Base-by-base conservation (phyloP, 2,797 vertebrate species). In the Heliangelus exortis region DNA sequence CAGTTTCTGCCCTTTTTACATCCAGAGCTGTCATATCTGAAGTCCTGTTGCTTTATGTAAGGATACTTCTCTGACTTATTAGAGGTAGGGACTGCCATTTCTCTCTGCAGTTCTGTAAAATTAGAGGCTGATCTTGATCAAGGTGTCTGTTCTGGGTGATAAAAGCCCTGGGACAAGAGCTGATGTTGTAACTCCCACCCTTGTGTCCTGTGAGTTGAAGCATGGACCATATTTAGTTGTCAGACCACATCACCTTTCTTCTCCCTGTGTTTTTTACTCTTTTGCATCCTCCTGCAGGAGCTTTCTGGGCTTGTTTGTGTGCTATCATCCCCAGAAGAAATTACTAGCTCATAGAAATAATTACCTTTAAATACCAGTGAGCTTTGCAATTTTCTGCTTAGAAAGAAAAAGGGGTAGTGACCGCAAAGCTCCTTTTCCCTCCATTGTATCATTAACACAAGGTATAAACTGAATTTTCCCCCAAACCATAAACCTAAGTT, bases 291-390 rank as follows among this genome's bases (percentile, higher is more conserved):
- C 36, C 29, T 25, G 20, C 67, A 74, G 76, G 69, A 92, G 62
- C 28, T 79, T 73, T 69, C 57, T 33, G 34, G 62, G 48, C 39
- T 82, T 19, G 5, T 73, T 84, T 63, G 21, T 18, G 1, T 69
- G 50, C 50, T 78, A 0, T 54, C 33, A 48, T 41, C 67, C 47
- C 59, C 80, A 67, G 76, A 84, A 94, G 83, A 81, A 78, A 84
- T 82, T 39, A 77, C 22, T 39, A 45, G 12, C 78, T 90, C 74
- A 13, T 67, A 61, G 59, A 84, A 90, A n/a, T 89, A 81, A 89
- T 92, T 82, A 36, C 55, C 39, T 92, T 51, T 53, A 92, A 90
- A 90, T 89, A 78, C 57, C 87, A 83, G 29, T 21, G 75, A 95
- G 83, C 68, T 90, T 88, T 62, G 77, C 59, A 68, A 29, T 84